Evolutionary conservation across 2,113 vertebrate genomes (phyloP).

Genomic region (Telmatochromis sp.): DNA sequence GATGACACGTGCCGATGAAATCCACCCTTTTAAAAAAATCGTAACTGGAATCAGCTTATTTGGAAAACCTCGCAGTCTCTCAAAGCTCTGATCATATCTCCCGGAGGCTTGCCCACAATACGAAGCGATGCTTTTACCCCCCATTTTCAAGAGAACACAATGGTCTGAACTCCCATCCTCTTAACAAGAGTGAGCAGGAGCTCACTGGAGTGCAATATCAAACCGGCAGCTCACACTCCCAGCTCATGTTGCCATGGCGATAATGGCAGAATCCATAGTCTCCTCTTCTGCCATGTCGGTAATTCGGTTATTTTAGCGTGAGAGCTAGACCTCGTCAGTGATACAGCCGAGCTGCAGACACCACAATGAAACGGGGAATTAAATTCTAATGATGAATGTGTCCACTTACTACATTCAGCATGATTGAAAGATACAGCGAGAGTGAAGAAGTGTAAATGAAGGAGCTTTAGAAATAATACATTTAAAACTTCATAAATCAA

Average conservation of each 20-base stretch:
- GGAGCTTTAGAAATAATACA: neutral
- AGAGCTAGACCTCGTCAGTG: constrained; percentile 19
- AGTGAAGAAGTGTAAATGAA: constrained; percentile 10
- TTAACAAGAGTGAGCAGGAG: constrained; percentile 22
- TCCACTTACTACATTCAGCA: neutral
- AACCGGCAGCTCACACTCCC: constrained; percentile 11
- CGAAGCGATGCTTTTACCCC: neutral
- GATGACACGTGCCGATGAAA: neutral
- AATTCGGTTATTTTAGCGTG: constrained; percentile 55
- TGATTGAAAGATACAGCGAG: constrained; percentile 40
- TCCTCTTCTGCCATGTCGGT: constrained; percentile 25
- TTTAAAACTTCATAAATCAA: constrained; percentile 11
- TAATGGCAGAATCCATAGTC: constrained; percentile 50
- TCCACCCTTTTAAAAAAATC: neutral
- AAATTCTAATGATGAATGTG: constrained; percentile 35
- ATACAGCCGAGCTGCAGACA: constrained; percentile 3
- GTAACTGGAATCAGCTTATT: neutral
- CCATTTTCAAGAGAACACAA: constrained; percentile 34
- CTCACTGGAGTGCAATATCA: constrained; percentile 47
- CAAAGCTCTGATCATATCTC: constrained; percentile 4
- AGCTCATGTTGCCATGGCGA: constrained; percentile 63
- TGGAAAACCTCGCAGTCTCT: neutral
- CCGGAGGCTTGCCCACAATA: neutral
- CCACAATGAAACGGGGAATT: constrained; percentile 42
- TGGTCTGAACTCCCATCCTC: constrained; percentile 26